Evolutionary conservation across 2,113 vertebrate species (phyloP), one percentile per base, ranked within the genome.

Genomic region (Herpetotheres cachinnans): DNA sequence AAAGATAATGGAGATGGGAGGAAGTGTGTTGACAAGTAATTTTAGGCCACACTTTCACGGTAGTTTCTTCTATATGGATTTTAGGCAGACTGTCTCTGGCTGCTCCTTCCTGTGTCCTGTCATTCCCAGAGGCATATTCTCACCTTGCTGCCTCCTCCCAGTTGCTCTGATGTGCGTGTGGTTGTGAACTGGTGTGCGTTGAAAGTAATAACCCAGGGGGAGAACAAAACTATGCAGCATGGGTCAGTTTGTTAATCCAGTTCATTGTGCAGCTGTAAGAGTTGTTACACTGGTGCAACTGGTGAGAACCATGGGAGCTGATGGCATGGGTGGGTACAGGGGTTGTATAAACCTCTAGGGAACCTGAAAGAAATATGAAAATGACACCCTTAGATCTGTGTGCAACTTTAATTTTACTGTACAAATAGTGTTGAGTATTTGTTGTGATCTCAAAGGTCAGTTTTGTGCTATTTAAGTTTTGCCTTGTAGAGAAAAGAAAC

Each of bases 371-470:
- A 83, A 86, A 86, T 92, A 73, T 3, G 10, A 78, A 89, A 84
- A 86, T 84, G 74, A 8, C 5, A 81, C 29, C 13, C 55, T 81
- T 84, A 78, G 46, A 59, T 87, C 81, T 91, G 47, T 0, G 0
- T 84, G 63, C 54, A 82, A 66, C 38, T 55, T 73, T 29, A 73
- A 50, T 91, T 56, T 96, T 86, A 26, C n/a, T 58, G 8, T 91
- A 46, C n/a, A 66, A 67, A 71, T 70, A 89, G 25, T 1, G 2
- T 19, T 94, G 83, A 70, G 42, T 83, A 78, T 86, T 95, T 91
- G 72, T 95, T 78, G 58, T 63, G 80, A 78, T 83, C 50, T 54
- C 29, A 72, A 97, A 94, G 72, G 89, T 94, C 77, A 87, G n/a
- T 44, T 79, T 22, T 71, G 29, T 1, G 7, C 38, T 86, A 5